Conservation (phyloP, 37 sponge, comb jelly and placozoan species). For the Bolinopsis microptera region DNA sequence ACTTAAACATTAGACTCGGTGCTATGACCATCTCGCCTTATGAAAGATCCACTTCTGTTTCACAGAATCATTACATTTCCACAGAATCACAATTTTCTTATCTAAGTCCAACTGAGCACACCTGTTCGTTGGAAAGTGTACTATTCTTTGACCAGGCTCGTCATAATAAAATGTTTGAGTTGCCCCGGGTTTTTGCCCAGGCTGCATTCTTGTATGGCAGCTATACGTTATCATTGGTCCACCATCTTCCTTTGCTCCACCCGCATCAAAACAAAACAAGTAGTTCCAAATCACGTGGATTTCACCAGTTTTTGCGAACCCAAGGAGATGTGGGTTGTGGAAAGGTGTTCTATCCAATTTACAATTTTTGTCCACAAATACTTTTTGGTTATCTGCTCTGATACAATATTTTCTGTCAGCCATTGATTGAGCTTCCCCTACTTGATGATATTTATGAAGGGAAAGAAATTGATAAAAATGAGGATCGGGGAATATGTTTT, state of each 20-base stretch:
- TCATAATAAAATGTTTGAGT: not conserved
- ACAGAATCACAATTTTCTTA: not conserved
- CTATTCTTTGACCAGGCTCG: not conserved
- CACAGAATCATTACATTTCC: not conserved
- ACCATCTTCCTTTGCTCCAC: not conserved
- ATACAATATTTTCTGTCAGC: not conserved
- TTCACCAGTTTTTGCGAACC: not conserved
- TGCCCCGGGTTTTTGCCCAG: not conserved
- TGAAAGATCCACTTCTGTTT: not conserved
- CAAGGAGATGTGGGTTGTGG: not conserved
- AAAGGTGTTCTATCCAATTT: not conserved
- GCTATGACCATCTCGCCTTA: not conserved
- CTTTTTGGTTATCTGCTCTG: not conserved
- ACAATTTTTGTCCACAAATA: not conserved
- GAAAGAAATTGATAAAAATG: not conserved
- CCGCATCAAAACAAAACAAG: not conserved
- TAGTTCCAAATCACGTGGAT: not conserved
- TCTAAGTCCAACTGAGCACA: not conserved
- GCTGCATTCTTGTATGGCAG: not conserved
- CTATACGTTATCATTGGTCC: not conserved
- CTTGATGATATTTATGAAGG: not conserved
- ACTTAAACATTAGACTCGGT: too few relatives aligned
- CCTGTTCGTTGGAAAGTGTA: not conserved
- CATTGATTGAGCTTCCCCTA: not conserved
- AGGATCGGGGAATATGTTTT: not conserved